These are phyloP conservation scores for Acleris sparsana DNA, from an alignment of 2,888 invertebrate genomes.

Conservation along the genomic window DNA sequence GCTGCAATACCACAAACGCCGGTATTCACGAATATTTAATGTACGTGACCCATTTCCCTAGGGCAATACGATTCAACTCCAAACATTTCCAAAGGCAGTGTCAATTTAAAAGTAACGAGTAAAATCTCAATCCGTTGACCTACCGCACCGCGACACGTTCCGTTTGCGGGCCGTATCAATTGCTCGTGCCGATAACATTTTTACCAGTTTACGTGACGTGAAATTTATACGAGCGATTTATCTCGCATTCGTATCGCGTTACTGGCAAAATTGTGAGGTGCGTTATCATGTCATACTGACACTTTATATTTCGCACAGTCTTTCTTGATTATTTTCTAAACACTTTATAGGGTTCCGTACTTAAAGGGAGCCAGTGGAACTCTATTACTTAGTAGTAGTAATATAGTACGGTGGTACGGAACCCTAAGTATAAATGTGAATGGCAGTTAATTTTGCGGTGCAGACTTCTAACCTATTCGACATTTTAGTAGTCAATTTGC, in stretches of 20 bases:
- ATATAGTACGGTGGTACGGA: too few relatives aligned
- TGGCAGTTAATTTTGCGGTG: too few relatives aligned
- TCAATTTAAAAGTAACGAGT: constrained; percentile 30
- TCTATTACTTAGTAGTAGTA: neutral
- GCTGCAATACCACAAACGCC: too few relatives aligned
- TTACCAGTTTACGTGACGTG: constrained; percentile 78
- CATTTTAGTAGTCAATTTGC: constrained; percentile 19
- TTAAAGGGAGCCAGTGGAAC: neutral
- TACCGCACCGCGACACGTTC: constrained; percentile 64
- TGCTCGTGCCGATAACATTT: constrained; percentile 77
- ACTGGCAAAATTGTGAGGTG: constrained; percentile 74
- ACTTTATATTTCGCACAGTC: constrained; percentile 60
- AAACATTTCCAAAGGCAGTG: neutral
- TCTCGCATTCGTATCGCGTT: constrained; percentile 78
- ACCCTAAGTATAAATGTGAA: too few relatives aligned
- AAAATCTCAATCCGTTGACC: constrained; percentile 62
- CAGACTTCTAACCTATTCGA: too few relatives aligned
- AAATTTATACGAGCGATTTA: constrained; percentile 81
- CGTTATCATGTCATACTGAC: constrained; percentile 66
- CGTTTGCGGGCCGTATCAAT: constrained; percentile 71
- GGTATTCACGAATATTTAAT: too few relatives aligned
- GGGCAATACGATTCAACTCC: neutral
- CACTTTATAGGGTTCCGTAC: neutral
- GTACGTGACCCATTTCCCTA: too few relatives aligned
- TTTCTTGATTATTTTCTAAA: constrained; percentile 48